phyloP scores from a whole-genome alignment of 2,888 invertebrate genomes.

The Miltochrista miniata region DNA sequence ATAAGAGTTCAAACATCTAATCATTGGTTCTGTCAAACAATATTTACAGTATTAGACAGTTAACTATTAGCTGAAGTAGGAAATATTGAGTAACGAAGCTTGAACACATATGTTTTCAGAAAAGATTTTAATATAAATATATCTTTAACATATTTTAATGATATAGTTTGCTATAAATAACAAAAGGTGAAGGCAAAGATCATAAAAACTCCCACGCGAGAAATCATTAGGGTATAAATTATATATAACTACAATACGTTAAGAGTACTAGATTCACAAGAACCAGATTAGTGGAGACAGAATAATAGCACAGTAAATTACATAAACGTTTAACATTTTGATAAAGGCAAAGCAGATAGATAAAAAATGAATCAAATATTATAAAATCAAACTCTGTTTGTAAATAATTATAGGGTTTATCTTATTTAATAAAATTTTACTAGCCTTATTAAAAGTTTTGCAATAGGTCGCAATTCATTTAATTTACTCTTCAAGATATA shows the following conservation, averaged over 20 bases:
- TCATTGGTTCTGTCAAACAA: no score
- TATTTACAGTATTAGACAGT: no score
- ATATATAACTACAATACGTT: slow-evolving; percentile 1
- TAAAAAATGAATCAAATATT: no score
- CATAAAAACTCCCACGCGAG: slow-evolving; percentile 13
- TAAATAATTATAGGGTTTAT: no score
- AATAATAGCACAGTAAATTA: not conserved
- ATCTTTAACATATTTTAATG: slow-evolving; percentile 4
- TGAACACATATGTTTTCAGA: slow-evolving; percentile 8
- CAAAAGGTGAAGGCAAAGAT: slow-evolving; percentile 19
- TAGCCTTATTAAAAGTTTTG: no score
- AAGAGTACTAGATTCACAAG: slow-evolving; percentile 11
- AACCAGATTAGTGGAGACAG: not conserved
- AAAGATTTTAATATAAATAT: slow-evolving; percentile 9
- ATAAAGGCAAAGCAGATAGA: not conserved
- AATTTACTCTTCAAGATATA: no score
- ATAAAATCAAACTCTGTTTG: no score
- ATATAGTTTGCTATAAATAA: not conserved
- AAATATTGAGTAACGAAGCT: not conserved
- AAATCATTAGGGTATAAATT: slow-evolving; percentile 9
- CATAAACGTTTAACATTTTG: not conserved
- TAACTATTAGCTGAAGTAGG: no score
- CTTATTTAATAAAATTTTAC: no score
- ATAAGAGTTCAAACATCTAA: no score
- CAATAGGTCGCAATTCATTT: no score